Evolutionary conservation across 2,113 vertebrate genomes (phyloP), one percentile per base, ranked within the genome.

Genomic region (Isurus oxyrinchus): DNA sequence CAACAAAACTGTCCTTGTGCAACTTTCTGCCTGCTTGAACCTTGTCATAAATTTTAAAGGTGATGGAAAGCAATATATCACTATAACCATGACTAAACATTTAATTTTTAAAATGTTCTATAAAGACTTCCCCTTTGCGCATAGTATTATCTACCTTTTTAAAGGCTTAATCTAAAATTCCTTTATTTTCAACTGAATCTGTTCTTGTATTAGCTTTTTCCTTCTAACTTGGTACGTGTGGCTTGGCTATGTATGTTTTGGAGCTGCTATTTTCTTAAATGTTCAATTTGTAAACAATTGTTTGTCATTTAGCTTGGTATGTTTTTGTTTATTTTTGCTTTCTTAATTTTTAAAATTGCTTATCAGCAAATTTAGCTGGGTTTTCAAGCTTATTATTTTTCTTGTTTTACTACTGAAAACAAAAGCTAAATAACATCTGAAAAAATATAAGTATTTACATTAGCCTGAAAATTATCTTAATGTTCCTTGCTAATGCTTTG

Each of bases 31-130:
- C 76, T 81, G n/a, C 4, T 23, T 72, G 25, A 3, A 81, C n/a
- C n/a, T 81, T 81, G 79, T 88, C 44, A 88, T 88, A 88, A 53
- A 14, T 88, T 81, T 88, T 88, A 88, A 86, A 53, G 49, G 25
- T 55, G 49, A 4, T 55, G 23, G 19, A 53, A 88, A 88, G 86
- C 8, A 88, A 53, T 23, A 2, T 5, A 44, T 23, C 55, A 49
- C 49, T 35, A 31, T 76, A 31, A 76, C 8, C 16, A 16, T 31
- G 72, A 76, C 72, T 76, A 76, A 35, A 25, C 7, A 76, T 76
- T 76, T 72, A 66, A 66, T 19, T 66, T 63, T 63, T 13, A 13
- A 63, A 72, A 27, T 35, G 69, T 8, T 76, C 69, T 35, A 35
- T 63, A 76, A 76, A 76, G 69, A 76, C 27, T 76, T 69, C 23